Conservation (phyloP, 2,888 invertebrate genomes). For the Tridacna gigas region DNA sequence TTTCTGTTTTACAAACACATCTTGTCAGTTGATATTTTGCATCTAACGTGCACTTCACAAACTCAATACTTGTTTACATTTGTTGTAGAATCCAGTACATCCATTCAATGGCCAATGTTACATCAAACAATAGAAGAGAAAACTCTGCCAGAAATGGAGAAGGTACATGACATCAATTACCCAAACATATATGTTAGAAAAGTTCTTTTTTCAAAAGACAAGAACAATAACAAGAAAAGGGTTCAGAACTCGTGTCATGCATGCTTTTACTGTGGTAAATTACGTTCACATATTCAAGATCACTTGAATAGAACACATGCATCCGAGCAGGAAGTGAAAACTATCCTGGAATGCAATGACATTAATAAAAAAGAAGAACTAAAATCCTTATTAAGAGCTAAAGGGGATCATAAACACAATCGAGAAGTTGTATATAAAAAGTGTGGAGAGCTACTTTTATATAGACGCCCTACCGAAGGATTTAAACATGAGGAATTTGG, state of each 20-base stretch:
- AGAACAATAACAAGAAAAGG: neutral
- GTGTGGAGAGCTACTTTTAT: neutral
- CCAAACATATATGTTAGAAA: neutral
- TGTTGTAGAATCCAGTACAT: no score
- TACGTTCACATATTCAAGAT: slow-evolving; percentile 4
- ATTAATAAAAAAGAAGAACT: neutral
- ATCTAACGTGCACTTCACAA: no score
- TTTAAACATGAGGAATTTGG: slow-evolving; percentile 1
- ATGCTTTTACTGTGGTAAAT: neutral
- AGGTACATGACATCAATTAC: neutral
- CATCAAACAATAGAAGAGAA: no score
- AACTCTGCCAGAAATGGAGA: neutral
- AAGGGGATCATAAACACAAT: slow-evolving; percentile 10
- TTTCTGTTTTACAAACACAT: no score
- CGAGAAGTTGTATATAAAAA: neutral
- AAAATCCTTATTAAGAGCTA: neutral
- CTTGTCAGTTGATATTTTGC: no score
- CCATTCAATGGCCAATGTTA: no score
- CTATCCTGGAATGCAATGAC: neutral
- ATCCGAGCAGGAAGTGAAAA: neutral
- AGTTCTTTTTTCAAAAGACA: neutral
- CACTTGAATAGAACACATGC: neutral
- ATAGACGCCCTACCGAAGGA: neutral
- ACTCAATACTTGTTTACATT: no score
- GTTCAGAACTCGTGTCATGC: slow-evolving; percentile 3